Conservation (phyloP, 2,888 invertebrate species). For the Lycocerus yunnanus region DNA sequence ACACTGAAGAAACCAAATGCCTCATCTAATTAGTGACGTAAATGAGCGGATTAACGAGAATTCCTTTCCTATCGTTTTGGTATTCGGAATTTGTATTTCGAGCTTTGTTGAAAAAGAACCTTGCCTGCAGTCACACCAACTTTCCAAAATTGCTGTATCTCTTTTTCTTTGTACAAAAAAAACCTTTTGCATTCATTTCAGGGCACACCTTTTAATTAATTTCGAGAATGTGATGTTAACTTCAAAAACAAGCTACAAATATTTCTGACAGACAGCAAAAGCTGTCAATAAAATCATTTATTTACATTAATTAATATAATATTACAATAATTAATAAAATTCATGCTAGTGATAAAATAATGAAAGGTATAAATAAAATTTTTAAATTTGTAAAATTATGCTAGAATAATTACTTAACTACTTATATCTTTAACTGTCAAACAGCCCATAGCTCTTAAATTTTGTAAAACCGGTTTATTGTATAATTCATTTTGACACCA, state of each 20-base stretch:
- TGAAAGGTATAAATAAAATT: neutral
- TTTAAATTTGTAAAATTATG: neutral
- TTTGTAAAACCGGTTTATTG: constrained; percentile 19
- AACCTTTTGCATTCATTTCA: no score
- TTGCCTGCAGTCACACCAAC: no score
- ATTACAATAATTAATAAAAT: neutral
- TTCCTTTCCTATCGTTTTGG: no score
- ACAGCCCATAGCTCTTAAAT: constrained; percentile 17
- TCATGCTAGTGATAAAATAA: neutral
- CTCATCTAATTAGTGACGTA: no score
- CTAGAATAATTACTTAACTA: neutral
- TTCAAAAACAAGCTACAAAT: neutral
- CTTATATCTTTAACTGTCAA: constrained; percentile 18
- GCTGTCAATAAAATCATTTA: neutral
- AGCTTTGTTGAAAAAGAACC: no score
- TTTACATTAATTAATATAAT: neutral
- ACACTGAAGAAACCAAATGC: no score
- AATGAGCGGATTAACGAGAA: no score
- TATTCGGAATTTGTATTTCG: no score
- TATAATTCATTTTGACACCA: constrained; percentile 44
- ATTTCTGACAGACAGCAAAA: neutral
- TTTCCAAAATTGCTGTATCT: no score
- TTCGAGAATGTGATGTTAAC: no score
- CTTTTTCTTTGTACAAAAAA: no score
- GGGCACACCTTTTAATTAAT: no score